Evolutionary conservation across 2,113 vertebrate species (phyloP).

Genomic region (Sander lucioperca): DNA sequence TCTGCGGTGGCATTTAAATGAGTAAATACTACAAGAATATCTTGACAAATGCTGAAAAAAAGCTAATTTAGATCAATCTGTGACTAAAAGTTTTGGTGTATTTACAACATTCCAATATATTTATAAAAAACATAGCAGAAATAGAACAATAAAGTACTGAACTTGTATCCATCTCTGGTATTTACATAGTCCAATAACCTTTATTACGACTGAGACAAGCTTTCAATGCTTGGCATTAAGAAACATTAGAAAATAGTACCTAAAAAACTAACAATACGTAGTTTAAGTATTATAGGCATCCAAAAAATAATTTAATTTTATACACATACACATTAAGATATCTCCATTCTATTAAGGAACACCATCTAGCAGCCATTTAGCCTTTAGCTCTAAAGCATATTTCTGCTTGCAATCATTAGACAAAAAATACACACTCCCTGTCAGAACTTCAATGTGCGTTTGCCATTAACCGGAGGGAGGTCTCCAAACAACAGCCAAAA

Average conservation of each 20-base stretch:
- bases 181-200: not conserved
- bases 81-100: too few relatives aligned
- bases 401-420: not conserved
- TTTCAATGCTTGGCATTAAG: not conserved
- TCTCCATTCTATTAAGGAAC: not conserved
- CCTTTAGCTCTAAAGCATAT: not conserved
- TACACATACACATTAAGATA: too few relatives aligned
- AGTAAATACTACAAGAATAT: constrained; percentile 3
- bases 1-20: not conserved
- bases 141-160: not conserved
- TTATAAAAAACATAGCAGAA: not conserved
- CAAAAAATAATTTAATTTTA: too few relatives aligned
- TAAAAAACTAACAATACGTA: too few relatives aligned
- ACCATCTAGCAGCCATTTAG: not conserved
- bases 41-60: constrained; percentile 1
- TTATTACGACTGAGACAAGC: not conserved
- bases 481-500: constrained; percentile 11
- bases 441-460: constrained; percentile 25
- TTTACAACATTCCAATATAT: too few relatives aligned
- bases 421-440: not conserved
- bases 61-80: not conserved
- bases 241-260: not conserved
- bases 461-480: constrained; percentile 16
- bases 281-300: too few relatives aligned
- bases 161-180: not conserved